Percentiles rank a stretch among this genome's conserved stretches.
Conservation (phyloP, 1,140 invertebrate species). For the Drosophila orena region DNA sequence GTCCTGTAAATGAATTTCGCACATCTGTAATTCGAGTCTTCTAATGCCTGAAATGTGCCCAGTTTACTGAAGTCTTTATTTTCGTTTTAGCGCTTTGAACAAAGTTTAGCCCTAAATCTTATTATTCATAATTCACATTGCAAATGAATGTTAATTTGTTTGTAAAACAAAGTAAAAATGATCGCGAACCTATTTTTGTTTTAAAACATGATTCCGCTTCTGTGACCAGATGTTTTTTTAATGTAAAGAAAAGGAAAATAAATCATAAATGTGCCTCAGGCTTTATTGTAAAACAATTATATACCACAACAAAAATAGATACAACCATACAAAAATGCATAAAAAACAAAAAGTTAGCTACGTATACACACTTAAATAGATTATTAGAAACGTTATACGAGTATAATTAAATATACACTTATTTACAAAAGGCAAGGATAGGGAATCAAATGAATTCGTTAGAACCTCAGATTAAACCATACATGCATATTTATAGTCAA, state of each 20-base stretch:
- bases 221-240: slow-evolving; percentile 22
- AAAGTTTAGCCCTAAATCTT: slow-evolving; percentile 53
- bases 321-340: slow-evolving; percentile 61
- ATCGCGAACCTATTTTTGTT: slow-evolving; percentile 28
- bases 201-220: slow-evolving; percentile 15
- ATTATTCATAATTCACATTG: slow-evolving; percentile 13
- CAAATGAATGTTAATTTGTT: slow-evolving; percentile 67
- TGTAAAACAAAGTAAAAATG: slow-evolving; percentile 73
- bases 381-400: slow-evolving; percentile 63
- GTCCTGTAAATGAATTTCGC: slow-evolving; percentile 20
- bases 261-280: slow-evolving; percentile 80
- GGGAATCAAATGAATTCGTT: slow-evolving; percentile 66
- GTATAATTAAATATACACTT: slow-evolving; percentile 74
- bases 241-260: slow-evolving; percentile 37
- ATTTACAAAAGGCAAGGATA: slow-evolving; percentile 69
- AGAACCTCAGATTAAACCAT: slow-evolving; percentile 47
- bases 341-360: slow-evolving; percentile 36
- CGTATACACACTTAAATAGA: slow-evolving; percentile 58
- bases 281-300: slow-evolving; percentile 82
- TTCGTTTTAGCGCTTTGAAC: slow-evolving; percentile 51
- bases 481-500: slow-evolving; percentile 46
- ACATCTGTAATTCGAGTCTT: slow-evolving; percentile 35
- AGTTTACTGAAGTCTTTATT: slow-evolving; percentile 26
- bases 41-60: slow-evolving; percentile 29
- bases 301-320: slow-evolving; percentile 52